A percentile compares a stretch with the other conserved stretches of the same genome.
These are phyloP conservation scores for Cettia cetti DNA, from an alignment of 2,113 vertebrate genomes.

Conservation along the genomic window DNA sequence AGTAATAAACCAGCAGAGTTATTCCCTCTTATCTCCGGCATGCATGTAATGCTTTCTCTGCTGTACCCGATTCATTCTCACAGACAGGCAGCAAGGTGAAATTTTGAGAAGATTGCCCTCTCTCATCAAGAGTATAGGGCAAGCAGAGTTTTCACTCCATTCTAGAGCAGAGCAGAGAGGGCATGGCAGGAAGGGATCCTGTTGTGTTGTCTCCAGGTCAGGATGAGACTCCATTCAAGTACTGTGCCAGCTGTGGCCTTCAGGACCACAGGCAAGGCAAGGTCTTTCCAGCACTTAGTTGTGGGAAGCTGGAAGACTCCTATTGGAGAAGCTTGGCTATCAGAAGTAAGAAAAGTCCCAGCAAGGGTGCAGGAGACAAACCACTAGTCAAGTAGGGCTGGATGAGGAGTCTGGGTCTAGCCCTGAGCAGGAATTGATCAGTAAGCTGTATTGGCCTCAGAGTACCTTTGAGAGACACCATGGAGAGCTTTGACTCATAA, in stretches of 20 bases:
- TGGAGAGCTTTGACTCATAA: not conserved
- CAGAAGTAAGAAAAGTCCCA: not conserved
- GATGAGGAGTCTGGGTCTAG: not conserved
- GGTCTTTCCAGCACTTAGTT: not conserved
- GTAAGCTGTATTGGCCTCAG: not conserved
- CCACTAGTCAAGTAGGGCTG: not conserved
- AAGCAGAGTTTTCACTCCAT: not conserved
- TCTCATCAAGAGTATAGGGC: not conserved
- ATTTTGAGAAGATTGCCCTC: not conserved
- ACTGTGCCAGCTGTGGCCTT: not conserved
- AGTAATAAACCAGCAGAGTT: constrained; percentile 42
- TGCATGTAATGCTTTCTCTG: constrained; percentile 17
- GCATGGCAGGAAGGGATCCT: not conserved
- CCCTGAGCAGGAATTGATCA: not conserved
- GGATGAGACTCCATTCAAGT: not conserved
- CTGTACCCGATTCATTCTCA: not conserved
- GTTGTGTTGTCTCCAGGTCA: accelerated
- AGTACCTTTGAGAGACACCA: not conserved
- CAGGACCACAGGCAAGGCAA: not conserved
- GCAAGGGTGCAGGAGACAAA: not conserved
- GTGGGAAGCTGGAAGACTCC: not conserved
- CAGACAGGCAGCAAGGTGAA: constrained; percentile 20
- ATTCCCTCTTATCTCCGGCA: not conserved
- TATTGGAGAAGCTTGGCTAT: not conserved
- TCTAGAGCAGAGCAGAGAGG: not conserved